These are phyloP conservation scores for Lepetodrilus schrolli DNA, from an alignment of 2,888 invertebrate species.

Conservation along the genomic window DNA sequence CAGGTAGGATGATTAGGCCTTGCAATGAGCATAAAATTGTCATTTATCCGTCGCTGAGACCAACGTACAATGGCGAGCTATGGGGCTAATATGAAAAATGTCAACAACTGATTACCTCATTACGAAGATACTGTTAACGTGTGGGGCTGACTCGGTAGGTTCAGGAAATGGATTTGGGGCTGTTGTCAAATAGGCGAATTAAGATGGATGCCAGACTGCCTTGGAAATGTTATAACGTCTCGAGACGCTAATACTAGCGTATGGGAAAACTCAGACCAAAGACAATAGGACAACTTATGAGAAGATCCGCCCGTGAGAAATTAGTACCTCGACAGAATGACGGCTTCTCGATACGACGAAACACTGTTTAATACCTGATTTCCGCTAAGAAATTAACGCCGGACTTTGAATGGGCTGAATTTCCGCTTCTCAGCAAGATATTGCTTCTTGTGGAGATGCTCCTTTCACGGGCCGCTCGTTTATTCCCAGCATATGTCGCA, in stretches of 20 bases:
- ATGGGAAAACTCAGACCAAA: not conserved
- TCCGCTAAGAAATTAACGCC: slow-evolving; percentile 13
- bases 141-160: not conserved
- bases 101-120: slow-evolving; percentile 23
- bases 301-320: slow-evolving; percentile 5
- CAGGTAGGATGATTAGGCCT: not conserved
- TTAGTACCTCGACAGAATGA: not conserved
- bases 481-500: not conserved
- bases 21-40: slow-evolving; percentile 1
- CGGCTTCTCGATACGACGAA: not conserved
- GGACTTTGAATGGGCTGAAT: slow-evolving; percentile 5
- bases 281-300: not conserved
- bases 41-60: not conserved
- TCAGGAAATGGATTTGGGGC: slow-evolving; percentile 19
- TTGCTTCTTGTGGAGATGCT: slow-evolving; percentile 12
- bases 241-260: not conserved
- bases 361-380: slow-evolving; percentile 13
- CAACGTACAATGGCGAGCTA: not conserved
- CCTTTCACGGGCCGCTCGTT: slow-evolving; percentile 12
- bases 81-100: slow-evolving; percentile 25
- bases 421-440: slow-evolving; percentile 1
- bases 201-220: slow-evolving; percentile 1
- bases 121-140: not conserved
- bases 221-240: not conserved
- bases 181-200: slow-evolving; percentile 24